A percentile compares a stretch with the other conserved stretches of the same genome.
These are phyloP conservation scores for Natator depressus DNA, from an alignment of 2,113 vertebrate genomes.

Conservation along the genomic window DNA sequence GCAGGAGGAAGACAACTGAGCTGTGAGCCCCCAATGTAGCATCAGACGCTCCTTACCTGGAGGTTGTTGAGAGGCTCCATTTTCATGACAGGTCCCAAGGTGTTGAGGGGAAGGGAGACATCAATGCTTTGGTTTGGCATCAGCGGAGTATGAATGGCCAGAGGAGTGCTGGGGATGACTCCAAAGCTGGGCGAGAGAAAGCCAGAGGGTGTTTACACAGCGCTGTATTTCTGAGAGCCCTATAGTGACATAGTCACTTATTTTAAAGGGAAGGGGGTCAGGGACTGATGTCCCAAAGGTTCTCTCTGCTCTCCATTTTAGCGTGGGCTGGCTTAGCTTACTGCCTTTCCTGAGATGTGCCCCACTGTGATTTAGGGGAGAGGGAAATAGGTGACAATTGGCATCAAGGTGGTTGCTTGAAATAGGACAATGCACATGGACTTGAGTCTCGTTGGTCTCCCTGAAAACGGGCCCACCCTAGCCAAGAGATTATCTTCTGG, in stretches of 20 bases:
- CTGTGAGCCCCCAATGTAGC: background rate
- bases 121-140: constrained; percentile 99
- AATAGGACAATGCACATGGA: background rate
- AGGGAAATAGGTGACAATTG: background rate
- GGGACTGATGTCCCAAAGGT: background rate
- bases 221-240: background rate
- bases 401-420: background rate
- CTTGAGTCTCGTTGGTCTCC: background rate
- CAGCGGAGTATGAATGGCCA: constrained; percentile 94
- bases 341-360: background rate
- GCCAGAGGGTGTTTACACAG: constrained; percentile 11
- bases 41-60: constrained; percentile 80
- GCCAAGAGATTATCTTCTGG: background rate
- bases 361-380: background rate
- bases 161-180: constrained; percentile 93
- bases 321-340: background rate
- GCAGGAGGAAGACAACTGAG: background rate
- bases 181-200: constrained; percentile 85
- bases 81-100: constrained; percentile 98
- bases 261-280: background rate
- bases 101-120: constrained; percentile 95
- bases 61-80: constrained; percentile 99
- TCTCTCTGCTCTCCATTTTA: background rate
- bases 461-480: background rate
- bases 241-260: background rate